phyloP scores from a whole-genome alignment of 2,797 vertebrate genomes.

The Liparis tanakae region DNA sequence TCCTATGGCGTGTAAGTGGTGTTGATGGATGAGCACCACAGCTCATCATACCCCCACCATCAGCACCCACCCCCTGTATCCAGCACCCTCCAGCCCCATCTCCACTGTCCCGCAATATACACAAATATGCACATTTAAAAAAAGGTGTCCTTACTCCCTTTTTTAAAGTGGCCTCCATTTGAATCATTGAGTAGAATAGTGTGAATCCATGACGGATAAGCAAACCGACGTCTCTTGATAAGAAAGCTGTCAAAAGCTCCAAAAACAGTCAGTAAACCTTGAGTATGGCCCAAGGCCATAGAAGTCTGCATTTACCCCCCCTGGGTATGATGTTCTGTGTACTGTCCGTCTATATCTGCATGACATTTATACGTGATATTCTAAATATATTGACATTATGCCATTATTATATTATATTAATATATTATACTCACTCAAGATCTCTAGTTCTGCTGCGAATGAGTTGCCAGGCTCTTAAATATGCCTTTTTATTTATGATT shows the following conservation, averaged over 20 bases:
- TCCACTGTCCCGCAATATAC: conserved; percentile 39
- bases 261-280: background rate
- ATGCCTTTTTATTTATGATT: background rate
- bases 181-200: too few species aligned
- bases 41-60: conserved; percentile 74
- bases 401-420: background rate
- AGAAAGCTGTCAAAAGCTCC: background rate
- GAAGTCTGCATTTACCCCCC: background rate
- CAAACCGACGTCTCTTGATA: background rate
- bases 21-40: conserved; percentile 84
- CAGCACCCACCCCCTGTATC: conserved; percentile 59
- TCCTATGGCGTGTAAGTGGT: conserved; percentile 86
- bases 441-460: too few species aligned
- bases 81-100: conserved; percentile 50
- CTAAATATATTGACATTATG: background rate
- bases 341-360: too few species aligned
- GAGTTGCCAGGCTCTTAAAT: background rate
- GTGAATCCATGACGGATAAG: background rate
- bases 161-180: background rate
- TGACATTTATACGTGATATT: background rate
- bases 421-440: background rate
- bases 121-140: background rate
- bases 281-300: background rate
- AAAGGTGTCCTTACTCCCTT: conserved; percentile 4
- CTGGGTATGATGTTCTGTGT: background rate